Evolutionary conservation across 2,797 vertebrate genomes (phyloP).

Genomic region (Podargus strigoides): DNA sequence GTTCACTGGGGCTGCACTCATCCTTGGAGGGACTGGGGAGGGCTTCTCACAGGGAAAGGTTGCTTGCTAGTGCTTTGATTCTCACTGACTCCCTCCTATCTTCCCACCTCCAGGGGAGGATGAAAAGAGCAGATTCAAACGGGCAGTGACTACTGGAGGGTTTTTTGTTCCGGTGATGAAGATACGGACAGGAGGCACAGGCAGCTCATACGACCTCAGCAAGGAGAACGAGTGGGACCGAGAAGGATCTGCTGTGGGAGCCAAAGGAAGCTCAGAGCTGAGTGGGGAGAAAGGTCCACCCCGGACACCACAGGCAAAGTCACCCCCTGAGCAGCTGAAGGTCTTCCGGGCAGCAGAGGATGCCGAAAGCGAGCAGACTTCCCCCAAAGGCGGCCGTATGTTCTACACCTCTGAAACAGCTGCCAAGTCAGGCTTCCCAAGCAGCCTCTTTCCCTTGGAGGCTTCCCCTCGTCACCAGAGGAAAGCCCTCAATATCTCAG

Average conservation of each 20-base stretch:
- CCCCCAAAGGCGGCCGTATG: constrained; percentile 89
- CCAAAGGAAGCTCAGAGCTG: constrained; percentile 71
- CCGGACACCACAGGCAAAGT: constrained; percentile 67
- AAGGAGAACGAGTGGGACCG: constrained; percentile 85
- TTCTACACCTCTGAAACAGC: constrained; percentile 86
- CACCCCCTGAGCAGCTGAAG: constrained; percentile 91
- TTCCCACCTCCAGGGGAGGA: constrained; percentile 75
- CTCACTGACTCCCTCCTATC: background rate
- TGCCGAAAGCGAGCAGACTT: constrained; percentile 81
- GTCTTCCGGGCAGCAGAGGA: constrained; percentile 89
- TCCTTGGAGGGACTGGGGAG: background rate
- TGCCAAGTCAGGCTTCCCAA: constrained; percentile 85
- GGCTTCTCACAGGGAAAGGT: background rate
- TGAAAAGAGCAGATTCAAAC: constrained; percentile 80
- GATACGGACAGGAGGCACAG: constrained; percentile 82
- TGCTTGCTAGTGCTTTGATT: background rate
- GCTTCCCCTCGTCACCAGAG: constrained; percentile 91
- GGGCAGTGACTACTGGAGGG: constrained; percentile 77
- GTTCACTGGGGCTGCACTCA: background rate
- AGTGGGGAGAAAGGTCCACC: constrained; percentile 54
- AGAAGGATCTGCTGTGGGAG: constrained; percentile 71
- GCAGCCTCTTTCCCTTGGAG: constrained; percentile 91
- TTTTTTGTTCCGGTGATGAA: constrained; percentile 84
- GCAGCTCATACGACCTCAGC: constrained; percentile 84
- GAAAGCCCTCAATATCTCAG: constrained; percentile 94